phyloP scores from a whole-genome alignment of 2,113 vertebrate species.

The Megaceryle torquata region DNA sequence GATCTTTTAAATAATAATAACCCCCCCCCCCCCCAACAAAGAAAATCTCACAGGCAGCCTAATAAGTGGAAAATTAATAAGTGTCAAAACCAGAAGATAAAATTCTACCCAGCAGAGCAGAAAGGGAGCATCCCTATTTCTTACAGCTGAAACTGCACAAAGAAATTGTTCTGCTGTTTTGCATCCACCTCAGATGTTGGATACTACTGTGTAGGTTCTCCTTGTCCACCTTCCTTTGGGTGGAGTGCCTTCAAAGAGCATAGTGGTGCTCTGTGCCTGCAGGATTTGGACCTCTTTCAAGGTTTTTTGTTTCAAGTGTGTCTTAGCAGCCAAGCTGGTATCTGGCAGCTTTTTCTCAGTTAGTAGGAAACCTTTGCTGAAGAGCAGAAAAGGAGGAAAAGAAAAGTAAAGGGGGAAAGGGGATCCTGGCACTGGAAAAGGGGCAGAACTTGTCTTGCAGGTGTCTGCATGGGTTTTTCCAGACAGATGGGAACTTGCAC shows the following conservation, averaged over 20 bases:
- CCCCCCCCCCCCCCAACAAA: background rate
- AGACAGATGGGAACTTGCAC: background rate
- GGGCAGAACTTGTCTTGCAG: background rate
- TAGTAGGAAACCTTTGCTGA: background rate
- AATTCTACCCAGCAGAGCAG: slow-evolving; percentile 4
- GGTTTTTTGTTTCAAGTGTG: background rate
- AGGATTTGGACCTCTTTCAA: background rate
- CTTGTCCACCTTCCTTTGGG: background rate
- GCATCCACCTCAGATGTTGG: background rate
- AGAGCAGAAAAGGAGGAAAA: background rate
- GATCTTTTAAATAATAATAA: background rate
- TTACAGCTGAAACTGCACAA: background rate
- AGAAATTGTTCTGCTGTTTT: background rate
- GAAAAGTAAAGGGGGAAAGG: background rate
- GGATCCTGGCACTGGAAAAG: background rate
- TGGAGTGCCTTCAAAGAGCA: background rate
- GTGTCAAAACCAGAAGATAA: background rate
- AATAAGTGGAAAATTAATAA: slow-evolving; percentile 12
- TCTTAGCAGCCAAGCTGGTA: background rate
- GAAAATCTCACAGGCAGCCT: background rate
- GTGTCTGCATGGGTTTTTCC: background rate
- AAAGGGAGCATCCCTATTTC: background rate
- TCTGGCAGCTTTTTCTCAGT: background rate
- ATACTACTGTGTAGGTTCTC: background rate
- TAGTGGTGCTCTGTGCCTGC: rapidly evolving